Base-by-base conservation (phyloP, 2,113 vertebrate species). In the Acanthisitta chloris region DNA sequence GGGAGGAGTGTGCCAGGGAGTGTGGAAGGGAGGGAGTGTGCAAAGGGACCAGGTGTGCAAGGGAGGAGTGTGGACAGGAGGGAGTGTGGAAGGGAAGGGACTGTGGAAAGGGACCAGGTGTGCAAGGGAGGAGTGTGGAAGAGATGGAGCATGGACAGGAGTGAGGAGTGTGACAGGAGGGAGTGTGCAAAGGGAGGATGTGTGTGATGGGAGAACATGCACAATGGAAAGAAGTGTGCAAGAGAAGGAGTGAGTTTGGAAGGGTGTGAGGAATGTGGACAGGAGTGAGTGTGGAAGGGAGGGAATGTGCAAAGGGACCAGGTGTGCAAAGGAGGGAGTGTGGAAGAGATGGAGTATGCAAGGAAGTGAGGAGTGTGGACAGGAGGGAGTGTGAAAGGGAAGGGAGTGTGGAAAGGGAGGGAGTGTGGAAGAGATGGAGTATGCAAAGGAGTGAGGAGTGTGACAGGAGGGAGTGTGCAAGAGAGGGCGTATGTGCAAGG, bases 1-100 rank as follows among this genome's bases (percentile, higher is more conserved):
- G 24, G n/a, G 46, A 40, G 18, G 14, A 48, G 15, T n/a, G n/a
- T n/a, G n/a, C n/a, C 0, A 4, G 81, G 3, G 5, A n/a, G 18
- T 0, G 45, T 57, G 76, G 18, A 14, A 80, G 31, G 28, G 20
- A 26, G 43, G 3, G 19, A 55, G 52, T 0, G 43, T 73, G 66
- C 8, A 6, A 83, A n/a, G n/a, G n/a, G n/a, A n/a, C n/a, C n/a
- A n/a, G n/a, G n/a, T n/a, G n/a, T n/a, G n/a, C n/a, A n/a, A n/a
- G n/a, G n/a, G 18, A n/a, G 38, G n/a, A 36, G 12, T 4, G 25
- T 26, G 49, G 25, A 51, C 25, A 25, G 54, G 31, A 55, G 49
- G 20, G 25, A 43, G 28, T 9, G 7, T 31, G 46, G 46, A 67
- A 36, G 17, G 21, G 21, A 21, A n/a, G 64, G 8, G n/a, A n/a